Conservation (phyloP, 2,888 invertebrate species). For the Dryobotodes eremita region DNA sequence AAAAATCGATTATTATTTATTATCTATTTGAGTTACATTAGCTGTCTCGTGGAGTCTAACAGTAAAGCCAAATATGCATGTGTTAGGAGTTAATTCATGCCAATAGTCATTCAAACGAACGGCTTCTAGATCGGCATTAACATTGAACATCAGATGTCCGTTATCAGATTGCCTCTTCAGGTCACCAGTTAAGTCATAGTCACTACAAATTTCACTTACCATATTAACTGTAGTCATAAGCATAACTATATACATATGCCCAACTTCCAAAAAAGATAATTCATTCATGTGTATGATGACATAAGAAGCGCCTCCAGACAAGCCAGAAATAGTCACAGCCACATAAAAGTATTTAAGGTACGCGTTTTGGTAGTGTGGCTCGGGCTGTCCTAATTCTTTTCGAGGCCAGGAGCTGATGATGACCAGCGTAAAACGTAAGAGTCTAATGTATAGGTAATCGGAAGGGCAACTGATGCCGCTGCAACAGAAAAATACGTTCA, state of each 20-base stretch:
- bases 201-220: conserved; percentile 38
- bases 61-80: neutral
- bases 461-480: conserved; percentile 47
- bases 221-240: conserved; percentile 36
- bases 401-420: conserved; percentile 51
- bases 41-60: neutral
- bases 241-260: conserved; percentile 47
- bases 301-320: neutral
- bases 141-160: neutral
- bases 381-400: conserved; percentile 32
- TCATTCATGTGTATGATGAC: neutral
- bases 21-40: neutral
- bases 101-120: neutral
- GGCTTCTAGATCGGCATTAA: neutral
- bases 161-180: neutral
- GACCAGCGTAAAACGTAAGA: conserved; percentile 25
- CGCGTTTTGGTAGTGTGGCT: neutral
- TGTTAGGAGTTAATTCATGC: neutral
- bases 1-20: neutral
- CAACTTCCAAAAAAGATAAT: conserved; percentile 51
- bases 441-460: conserved; percentile 46
- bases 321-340: accelerated
- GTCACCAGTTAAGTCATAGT: neutral
- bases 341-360: neutral
- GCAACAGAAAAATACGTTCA: conserved; percentile 17